Evolutionary conservation across 2,113 vertebrate species (phyloP), one percentile per base, ranked within the genome.

Genomic region (Myxocyprinus asiaticus): DNA sequence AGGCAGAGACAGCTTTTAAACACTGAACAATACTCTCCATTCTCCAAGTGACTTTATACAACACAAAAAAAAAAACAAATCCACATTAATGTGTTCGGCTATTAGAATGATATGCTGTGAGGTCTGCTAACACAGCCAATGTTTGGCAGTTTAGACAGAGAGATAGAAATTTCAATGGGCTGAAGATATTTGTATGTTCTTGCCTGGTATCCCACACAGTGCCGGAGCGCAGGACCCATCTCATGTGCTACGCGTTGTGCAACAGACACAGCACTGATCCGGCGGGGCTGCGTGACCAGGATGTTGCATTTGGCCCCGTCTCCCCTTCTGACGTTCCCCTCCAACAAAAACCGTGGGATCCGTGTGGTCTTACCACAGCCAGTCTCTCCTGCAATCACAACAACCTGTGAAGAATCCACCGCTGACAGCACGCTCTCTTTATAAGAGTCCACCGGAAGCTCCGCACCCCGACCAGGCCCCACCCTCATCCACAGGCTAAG

Each of bases 301-400:
- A 99, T 86, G 42, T 99, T 99, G 90, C 97, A 98, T 71, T 89
- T 82, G 0, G 96, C 95, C 0, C 97, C 97, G 0, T 88, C 87
- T 0, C 96, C 94, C 4, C 87, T 89, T 17, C 90, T 90, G 74
- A 96, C 93, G 0, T 89, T 82, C 11, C 94, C 94, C 77, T 99
- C 97, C 89, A 99, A 89, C 74, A 99, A 89, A 74, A 98, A 91
- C 86, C 96, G 96, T 0, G 98, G 98, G 84, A 99, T 95, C 6
- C 97, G 90, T 0, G 98, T 99, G 7, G 98, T 98, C 51, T 99
- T 99, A 10, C 98, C 98, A 0, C 98, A 99, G 56, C 98, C 98
- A 0, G 98, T 99, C 86, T 98, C 97, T 4, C 98, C 98, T 0
- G 95, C 94, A 2, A 99, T 95, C 71, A 99, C 95, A 7, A 97